Base-by-base conservation (phyloP, 2,888 invertebrate species). In the Drosophila buzzatii region DNA sequence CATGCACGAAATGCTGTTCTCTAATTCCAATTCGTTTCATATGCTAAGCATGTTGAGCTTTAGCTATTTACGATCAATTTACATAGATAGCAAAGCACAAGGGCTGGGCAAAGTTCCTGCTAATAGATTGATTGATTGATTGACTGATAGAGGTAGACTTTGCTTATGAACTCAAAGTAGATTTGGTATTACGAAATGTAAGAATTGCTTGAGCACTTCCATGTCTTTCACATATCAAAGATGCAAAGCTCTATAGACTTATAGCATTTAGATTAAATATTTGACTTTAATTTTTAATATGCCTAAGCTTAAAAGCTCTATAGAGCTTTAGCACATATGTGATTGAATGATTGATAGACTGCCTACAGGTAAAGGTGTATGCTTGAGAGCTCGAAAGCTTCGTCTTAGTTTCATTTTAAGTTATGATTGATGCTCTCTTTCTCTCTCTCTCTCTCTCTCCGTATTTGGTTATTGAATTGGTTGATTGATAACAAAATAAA, bases 1-100 rank as follows among this genome's bases (percentile, higher is more conserved):
- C 51, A 51, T 14, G 39, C 53, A 55, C 53, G 37, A 53, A 37
- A 23, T 37, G 23, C 20, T 37, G 16, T 37, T 53, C 52, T 37
- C 20, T 16, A 20, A 53, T 3, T 53, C 6, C 9, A n/a, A 55
- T n/a, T 55, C 53, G 39, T 39, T 27, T 12, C 53, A 1, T 27
- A 27, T 12, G 51, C 6, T 20, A 33, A 8, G 12, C 7, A 7
- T 14, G 23, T 31, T 3, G 12, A 55, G 39, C 8, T 12, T 41
- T 27, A 23, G 2, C 37, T 4, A 53, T n/a, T 39, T 20, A 14
- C 33, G 51, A 14, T 20, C 14, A 14, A n/a, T n/a, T 37, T 23
- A 23, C 6, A 12, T 7, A 10, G 49, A 6, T 10, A 2, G 31
- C 31, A 31, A 33, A 12, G 31, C 12, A 12, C 2, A 51, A n/a